These are phyloP conservation scores for Pharmacophagus antenor DNA, from an alignment of 2,888 invertebrate genomes.

Conservation along the genomic window DNA sequence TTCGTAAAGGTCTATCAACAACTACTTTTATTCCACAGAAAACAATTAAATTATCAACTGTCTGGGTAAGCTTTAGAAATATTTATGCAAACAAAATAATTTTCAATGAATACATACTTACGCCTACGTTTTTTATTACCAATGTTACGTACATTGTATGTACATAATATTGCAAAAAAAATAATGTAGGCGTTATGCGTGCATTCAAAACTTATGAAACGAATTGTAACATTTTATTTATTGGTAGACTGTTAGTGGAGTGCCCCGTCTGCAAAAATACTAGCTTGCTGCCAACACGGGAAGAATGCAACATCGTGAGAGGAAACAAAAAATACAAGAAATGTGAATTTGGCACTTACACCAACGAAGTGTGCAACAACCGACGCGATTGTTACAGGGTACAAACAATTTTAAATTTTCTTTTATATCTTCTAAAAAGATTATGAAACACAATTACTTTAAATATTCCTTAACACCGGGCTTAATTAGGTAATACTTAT, in stretches of 20 bases:
- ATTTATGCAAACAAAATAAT: no score
- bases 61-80: no score
- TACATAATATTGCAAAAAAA: constrained; percentile 11
- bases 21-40: no score
- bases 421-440: neutral
- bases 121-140: no score
- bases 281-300: constrained; percentile 51
- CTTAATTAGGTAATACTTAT: no score
- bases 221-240: constrained; percentile 1
- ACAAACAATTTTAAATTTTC: constrained; percentile 24
- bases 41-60: no score
- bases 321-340: constrained; percentile 57
- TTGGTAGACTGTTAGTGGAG: constrained; percentile 50
- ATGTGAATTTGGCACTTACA: constrained; percentile 59
- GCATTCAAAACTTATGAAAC: neutral
- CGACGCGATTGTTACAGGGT: constrained; percentile 67
- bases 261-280: constrained; percentile 64
- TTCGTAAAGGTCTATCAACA: no score
- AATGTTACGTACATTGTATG: no score
- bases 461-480: no score
- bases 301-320: constrained; percentile 52
- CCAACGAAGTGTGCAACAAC: constrained; percentile 61
- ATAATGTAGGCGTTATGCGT: constrained; percentile 1
- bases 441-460: no score
- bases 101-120: no score